A percentile compares a stretch with the other conserved stretches of the same genome.
These are phyloP conservation scores for Crenichthys baileyi DNA, from an alignment of 2,797 vertebrate species.

Conservation along the genomic window DNA sequence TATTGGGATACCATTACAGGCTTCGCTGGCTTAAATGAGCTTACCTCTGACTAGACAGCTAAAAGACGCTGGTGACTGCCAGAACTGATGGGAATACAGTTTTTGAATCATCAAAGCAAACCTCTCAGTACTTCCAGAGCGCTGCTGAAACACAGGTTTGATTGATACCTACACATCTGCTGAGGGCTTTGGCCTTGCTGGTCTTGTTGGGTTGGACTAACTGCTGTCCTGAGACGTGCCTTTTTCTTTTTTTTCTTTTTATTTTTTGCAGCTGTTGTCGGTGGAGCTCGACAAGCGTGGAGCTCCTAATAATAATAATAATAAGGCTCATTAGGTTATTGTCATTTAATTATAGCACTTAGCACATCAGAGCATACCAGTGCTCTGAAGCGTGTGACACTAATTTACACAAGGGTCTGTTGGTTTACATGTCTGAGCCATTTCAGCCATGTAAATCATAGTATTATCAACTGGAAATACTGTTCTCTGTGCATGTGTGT, in stretches of 20 bases:
- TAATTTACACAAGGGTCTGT: constrained; percentile 26
- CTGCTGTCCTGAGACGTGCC: background rate
- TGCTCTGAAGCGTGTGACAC: constrained; percentile 40
- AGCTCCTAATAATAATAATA: constrained; percentile 22
- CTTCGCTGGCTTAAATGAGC: constrained; percentile 54
- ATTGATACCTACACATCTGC: constrained; percentile 42
- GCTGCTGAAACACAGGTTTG: constrained; percentile 39
- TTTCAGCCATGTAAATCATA: constrained; percentile 38
- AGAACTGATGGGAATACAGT: constrained; percentile 55
- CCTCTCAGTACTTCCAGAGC: constrained; percentile 34
- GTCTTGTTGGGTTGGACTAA: constrained; percentile 6
- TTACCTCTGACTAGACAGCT: constrained; percentile 52
- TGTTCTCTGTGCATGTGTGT: constrained; percentile 11
- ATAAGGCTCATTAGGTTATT: constrained; percentile 34
- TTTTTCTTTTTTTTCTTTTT: background rate
- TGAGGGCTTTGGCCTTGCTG: constrained; percentile 20
- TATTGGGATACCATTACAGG: constrained; percentile 62
- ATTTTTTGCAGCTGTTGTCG: background rate
- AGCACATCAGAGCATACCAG: constrained; percentile 3
- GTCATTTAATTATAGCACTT: constrained; percentile 40
- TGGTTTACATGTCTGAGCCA: constrained; percentile 57
- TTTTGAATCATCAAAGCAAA: constrained; percentile 52
- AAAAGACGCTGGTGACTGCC: constrained; percentile 48
- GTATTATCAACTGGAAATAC: constrained; percentile 42
- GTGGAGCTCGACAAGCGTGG: background rate